Evolutionary conservation across 2,797 vertebrate genomes (phyloP), one percentile per base, ranked within the genome.

Genomic region (Mallotus villosus): DNA sequence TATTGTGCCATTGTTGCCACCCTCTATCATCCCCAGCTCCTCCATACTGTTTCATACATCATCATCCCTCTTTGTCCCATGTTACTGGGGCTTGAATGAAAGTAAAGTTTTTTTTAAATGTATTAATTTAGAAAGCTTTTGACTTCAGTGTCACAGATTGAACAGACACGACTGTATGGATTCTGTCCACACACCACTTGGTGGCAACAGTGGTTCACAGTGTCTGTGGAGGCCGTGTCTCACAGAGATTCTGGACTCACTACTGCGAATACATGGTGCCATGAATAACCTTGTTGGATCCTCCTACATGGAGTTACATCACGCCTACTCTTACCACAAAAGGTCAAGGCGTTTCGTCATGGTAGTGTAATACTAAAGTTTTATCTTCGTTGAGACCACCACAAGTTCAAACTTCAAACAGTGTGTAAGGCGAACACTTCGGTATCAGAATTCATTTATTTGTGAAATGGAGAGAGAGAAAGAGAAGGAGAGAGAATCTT

Each of bases 121-220:
- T 61, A 69, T 17, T 29, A 12, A 22, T 41, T 58, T n/a, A 17
- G 8, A 27, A 27, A 72, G 24, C 32, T 4, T 65, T 72, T 41
- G 24, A 58, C 19, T 57, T 0, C 12, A 65, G 63, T 24, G 14
- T 71, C 5, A 32, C 55, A 64, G 17, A 74, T 73, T 4, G 29
- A 24, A 65, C 37, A 66, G 24, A 16, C 61, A 63, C 12, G 59
- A 41, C 21, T 12, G 4, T 3, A n/a, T 51, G 7, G 8, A 41
- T 46, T 37, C 1, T 74, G 74, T 72, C 71, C 64, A 67, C 58
- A 81, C 29, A 81, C 90, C 92, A 92, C 91, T 86, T 90, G 92
- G 87, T 82, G 92, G 92, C 91, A 93, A 91, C 87, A 90, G 84
- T 77, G 87, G 75, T 82, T 88, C 85, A 81, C 75, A 75, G 68